phyloP scores from a whole-genome alignment of 2,113 vertebrate genomes.

The Salvator merianae region DNA sequence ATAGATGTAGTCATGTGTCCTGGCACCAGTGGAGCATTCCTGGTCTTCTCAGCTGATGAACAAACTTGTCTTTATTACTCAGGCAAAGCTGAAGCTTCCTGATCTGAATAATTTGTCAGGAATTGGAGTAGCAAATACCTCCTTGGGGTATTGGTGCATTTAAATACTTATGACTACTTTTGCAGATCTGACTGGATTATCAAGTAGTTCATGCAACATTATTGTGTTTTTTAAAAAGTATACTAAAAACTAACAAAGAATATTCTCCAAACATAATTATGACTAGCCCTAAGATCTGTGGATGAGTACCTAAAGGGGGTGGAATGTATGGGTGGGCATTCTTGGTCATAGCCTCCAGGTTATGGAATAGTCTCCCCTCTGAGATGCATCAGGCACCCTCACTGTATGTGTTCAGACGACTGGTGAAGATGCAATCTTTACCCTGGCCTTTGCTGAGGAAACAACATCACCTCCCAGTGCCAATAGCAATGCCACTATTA shows the following conservation, averaged over 20 bases:
- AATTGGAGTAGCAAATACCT: neutral
- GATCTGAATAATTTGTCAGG: neutral
- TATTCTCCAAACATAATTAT: neutral
- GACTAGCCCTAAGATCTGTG: too few species aligned
- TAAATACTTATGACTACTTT: neutral
- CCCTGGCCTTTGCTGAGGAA: too few species aligned
- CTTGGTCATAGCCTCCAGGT: too few species aligned
- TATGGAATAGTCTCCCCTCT: too few species aligned
- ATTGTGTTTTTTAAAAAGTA: neutral
- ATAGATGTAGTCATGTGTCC: conserved; percentile 8
- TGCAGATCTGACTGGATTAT: neutral
- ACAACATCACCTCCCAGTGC: too few species aligned
- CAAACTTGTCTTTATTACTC: neutral
- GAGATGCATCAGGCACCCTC: too few species aligned
- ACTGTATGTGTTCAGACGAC: too few species aligned
- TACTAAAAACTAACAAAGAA: neutral
- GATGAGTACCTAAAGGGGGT: too few species aligned
- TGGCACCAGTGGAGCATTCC: neutral
- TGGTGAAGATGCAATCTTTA: too few species aligned
- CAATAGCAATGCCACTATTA: too few species aligned
- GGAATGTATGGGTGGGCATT: too few species aligned
- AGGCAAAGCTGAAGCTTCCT: neutral
- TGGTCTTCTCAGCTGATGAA: neutral
- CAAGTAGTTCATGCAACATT: neutral
- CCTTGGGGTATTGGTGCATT: neutral